phyloP scores from a whole-genome alignment of 2,888 invertebrate species.

The Strigamia transsilvanica region DNA sequence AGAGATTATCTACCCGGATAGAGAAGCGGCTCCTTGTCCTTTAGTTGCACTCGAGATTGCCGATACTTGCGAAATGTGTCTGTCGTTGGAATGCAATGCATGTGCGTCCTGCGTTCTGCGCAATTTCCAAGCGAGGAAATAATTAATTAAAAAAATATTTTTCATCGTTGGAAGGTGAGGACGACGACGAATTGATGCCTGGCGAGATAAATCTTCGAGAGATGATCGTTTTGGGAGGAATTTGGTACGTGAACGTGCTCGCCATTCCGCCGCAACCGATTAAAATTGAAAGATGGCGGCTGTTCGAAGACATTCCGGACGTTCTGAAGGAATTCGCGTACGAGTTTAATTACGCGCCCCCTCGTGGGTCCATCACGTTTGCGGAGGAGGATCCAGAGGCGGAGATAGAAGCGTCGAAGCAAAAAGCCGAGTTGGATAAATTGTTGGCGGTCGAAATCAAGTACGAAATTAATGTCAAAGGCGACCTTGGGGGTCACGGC shows the following conservation, averaged over 20 bases:
- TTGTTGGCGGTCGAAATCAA: not conserved
- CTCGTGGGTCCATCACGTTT: not conserved
- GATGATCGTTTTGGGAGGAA: slow-evolving; percentile 78
- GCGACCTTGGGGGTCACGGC: too few species aligned
- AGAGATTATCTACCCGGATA: not conserved
- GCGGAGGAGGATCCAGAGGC: slow-evolving; percentile 13
- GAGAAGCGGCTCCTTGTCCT: not conserved
- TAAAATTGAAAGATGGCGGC: slow-evolving; percentile 55
- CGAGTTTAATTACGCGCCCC: slow-evolving; percentile 6
- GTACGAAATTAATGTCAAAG: not conserved
- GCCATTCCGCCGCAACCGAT: slow-evolving; percentile 79
- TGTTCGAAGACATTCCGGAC: slow-evolving; percentile 9
- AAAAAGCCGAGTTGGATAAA: slow-evolving; percentile 7
- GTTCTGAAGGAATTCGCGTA: not conserved
- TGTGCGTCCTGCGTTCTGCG: not conserved
- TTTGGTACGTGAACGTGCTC: slow-evolving; percentile 76
- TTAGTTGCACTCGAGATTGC: not conserved
- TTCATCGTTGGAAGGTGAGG: not conserved
- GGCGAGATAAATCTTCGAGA: slow-evolving; percentile 77
- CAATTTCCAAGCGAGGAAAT: not conserved
- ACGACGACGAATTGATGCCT: not conserved
- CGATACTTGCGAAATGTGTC: not conserved
- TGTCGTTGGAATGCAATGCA: not conserved
- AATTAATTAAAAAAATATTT: too few species aligned
- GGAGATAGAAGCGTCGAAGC: slow-evolving; percentile 1